Percentiles rank a stretch among this genome's conserved stretches.
Conservation (phyloP, 1,140 invertebrate species). For the Lamellibrachia luymesi region DNA sequence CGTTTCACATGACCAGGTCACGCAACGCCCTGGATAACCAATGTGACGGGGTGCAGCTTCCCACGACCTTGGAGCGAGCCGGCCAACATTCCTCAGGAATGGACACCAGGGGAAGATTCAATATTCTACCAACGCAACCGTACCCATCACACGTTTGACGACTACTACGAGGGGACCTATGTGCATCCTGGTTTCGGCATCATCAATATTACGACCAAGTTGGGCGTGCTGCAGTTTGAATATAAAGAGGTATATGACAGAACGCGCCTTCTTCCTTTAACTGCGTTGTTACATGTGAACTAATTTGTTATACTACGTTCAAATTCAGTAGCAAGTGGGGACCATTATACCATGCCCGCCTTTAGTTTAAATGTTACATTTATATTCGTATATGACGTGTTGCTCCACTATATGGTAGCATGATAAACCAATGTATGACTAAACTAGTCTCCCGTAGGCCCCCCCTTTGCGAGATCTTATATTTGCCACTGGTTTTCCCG, state of each 20-base stretch:
- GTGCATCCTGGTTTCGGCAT: background rate
- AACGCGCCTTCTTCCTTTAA: background rate
- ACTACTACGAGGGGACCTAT: background rate
- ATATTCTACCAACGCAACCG: background rate
- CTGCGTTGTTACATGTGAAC: no score
- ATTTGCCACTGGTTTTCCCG: no score
- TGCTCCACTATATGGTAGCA: no score
- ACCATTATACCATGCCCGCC: no score
- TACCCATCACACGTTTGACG: background rate
- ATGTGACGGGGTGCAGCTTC: background rate
- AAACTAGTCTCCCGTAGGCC: no score
- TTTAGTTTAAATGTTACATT: no score
- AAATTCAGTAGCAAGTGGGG: no score
- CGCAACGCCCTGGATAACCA: background rate
- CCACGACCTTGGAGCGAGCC: background rate
- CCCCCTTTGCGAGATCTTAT: no score
- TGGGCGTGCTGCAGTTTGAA: background rate
- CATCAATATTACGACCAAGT: background rate
- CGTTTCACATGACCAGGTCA: background rate
- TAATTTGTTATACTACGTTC: no score
- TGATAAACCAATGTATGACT: no score
- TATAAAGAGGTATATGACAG: background rate
- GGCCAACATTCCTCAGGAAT: background rate
- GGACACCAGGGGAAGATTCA: background rate
- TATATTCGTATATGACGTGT: no score